Evolutionary conservation across 2,888 invertebrate species (phyloP).

Genomic region (Xestia xanthographa): DNA sequence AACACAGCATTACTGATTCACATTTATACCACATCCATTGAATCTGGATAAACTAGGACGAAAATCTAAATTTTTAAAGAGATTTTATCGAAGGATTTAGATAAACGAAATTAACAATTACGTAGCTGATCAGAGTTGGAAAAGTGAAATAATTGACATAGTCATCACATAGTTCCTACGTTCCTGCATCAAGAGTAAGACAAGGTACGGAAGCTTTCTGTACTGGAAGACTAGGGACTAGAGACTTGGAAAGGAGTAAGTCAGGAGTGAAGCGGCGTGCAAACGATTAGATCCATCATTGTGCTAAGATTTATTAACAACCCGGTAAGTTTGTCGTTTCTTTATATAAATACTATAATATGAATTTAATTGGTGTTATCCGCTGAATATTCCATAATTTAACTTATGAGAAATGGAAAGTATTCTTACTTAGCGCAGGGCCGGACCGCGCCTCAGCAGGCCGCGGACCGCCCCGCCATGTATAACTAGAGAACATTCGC

Average conservation of each 20-base stretch:
- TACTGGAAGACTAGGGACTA: slow-evolving; percentile 88
- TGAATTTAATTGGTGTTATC: slow-evolving; percentile 88
- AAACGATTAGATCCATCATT: slow-evolving; percentile 80
- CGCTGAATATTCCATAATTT: slow-evolving; percentile 74
- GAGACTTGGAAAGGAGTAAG: slow-evolving; percentile 73
- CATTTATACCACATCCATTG: slow-evolving; percentile 88
- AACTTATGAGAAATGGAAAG: slow-evolving; percentile 68
- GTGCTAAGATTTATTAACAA: slow-evolving; percentile 83
- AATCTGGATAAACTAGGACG: slow-evolving; percentile 84
- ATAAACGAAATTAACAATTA: slow-evolving; percentile 71
- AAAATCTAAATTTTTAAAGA: slow-evolving; percentile 81
- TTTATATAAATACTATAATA: slow-evolving; percentile 81
- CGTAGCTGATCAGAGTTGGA: slow-evolving; percentile 81
- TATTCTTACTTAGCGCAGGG: slow-evolving; percentile 61
- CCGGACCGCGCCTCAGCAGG: slow-evolving; percentile 48
- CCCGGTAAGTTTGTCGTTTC: slow-evolving; percentile 75
- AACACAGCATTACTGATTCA: slow-evolving; percentile 87
- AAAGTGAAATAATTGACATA: slow-evolving; percentile 90
- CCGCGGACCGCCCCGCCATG: slow-evolving; percentile 64
- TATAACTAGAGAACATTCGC: slow-evolving; percentile 85
- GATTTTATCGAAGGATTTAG: slow-evolving; percentile 75
- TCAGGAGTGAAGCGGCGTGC: slow-evolving; percentile 81
- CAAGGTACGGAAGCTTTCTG: slow-evolving; percentile 85
- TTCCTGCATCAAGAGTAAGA: slow-evolving; percentile 85
- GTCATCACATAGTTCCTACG: slow-evolving; percentile 89